Conservation (phyloP, 2,888 invertebrate genomes). For the Netelia inedita region DNA sequence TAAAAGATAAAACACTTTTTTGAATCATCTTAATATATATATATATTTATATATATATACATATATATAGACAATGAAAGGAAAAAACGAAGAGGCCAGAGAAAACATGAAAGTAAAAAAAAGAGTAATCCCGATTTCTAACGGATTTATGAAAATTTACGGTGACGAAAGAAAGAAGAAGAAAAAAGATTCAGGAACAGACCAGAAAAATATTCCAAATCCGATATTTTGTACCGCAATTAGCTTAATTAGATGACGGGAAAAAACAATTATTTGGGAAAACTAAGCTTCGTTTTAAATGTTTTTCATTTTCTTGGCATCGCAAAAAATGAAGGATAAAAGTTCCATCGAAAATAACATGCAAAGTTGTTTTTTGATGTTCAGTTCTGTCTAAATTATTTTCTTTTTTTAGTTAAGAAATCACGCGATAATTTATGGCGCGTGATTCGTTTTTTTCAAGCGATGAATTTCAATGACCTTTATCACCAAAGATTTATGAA, state of each 20-base stretch:
- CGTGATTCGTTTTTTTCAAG: slow-evolving; percentile 44
- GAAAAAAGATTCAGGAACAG: slow-evolving; percentile 19
- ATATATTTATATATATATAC: slow-evolving; percentile 64
- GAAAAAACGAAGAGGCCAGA: slow-evolving; percentile 35
- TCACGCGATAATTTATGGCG: slow-evolving; percentile 57
- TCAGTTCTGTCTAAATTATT: slow-evolving; percentile 7
- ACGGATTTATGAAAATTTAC: slow-evolving; percentile 65
- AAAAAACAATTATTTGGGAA: slow-evolving; percentile 23
- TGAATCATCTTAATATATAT: slow-evolving; percentile 13
- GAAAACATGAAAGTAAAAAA: slow-evolving; percentile 58
- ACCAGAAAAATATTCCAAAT: slow-evolving; percentile 72
- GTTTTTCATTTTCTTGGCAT: slow-evolving; percentile 2
- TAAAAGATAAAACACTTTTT: no score
- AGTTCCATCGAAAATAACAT: slow-evolving; percentile 61
- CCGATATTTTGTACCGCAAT: slow-evolving; percentile 81
- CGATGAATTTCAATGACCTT: slow-evolving; percentile 52
- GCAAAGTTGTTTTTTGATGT: slow-evolving; percentile 34
- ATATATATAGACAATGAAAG: slow-evolving; percentile 57
- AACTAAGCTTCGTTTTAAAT: slow-evolving; percentile 7
- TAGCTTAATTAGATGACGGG: slow-evolving; percentile 69
- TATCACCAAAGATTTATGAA: slow-evolving; percentile 70
- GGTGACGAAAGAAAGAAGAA: slow-evolving; percentile 38
- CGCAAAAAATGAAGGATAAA: slow-evolving; percentile 9
- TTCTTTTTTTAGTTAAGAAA: slow-evolving; percentile 33
- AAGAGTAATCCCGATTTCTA: slow-evolving; percentile 50